phyloP scores from a whole-genome alignment of 2,888 invertebrate genomes.

The Unio delphinus region DNA sequence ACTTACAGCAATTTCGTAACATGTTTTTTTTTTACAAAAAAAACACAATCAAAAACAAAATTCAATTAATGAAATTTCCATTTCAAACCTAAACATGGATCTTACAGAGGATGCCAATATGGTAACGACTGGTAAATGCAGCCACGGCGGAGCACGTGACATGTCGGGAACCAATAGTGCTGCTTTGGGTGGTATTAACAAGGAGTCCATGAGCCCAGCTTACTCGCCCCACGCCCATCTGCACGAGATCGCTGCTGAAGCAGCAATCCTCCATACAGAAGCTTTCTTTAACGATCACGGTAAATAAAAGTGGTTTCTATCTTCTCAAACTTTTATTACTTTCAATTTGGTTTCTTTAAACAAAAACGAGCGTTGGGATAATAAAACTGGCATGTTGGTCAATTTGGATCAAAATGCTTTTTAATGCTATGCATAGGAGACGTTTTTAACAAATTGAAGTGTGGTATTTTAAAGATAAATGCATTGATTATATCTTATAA shows the following conservation, averaged over 20 bases:
- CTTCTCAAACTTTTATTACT: too few relatives aligned
- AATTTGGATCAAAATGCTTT: neutral
- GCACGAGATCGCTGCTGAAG: constrained; percentile 39
- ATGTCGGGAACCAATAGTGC: constrained; percentile 26
- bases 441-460: neutral
- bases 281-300: constrained; percentile 43
- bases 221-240: constrained; percentile 42
- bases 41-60: too few relatives aligned
- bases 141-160: constrained; percentile 53
- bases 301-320: constrained; percentile 10
- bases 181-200: constrained; percentile 55
- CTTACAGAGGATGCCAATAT: constrained; percentile 27
- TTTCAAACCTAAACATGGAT: neutral
- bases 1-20: too few relatives aligned
- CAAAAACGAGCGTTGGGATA: too few relatives aligned
- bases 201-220: constrained; percentile 36
- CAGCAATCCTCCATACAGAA: constrained; percentile 46
- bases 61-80: too few relatives aligned
- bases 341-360: too few relatives aligned
- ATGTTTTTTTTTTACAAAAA: too few relatives aligned
- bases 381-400: neutral
- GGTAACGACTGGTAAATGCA: constrained; percentile 45
- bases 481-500: neutral
- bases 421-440: neutral
- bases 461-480: neutral